phyloP scores from a whole-genome alignment of 2,113 vertebrate species.

The Neogale vison region DNA sequence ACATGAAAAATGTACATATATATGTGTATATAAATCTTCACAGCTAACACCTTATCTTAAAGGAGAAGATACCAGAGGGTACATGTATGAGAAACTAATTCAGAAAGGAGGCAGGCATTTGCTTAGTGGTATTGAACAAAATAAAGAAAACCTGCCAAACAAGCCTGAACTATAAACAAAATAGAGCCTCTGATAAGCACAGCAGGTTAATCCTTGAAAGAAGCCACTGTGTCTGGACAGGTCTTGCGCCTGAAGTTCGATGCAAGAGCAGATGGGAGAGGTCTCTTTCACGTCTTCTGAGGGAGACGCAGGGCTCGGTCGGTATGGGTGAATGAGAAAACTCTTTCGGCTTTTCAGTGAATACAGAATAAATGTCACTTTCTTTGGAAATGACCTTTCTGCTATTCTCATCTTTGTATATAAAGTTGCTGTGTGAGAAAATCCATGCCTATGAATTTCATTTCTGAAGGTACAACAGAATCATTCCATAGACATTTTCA shows the following conservation, averaged over 20 bases:
- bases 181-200: slow-evolving; percentile 42
- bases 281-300: slow-evolving; percentile 62
- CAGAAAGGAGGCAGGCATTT: not conserved
- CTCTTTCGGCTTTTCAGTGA: slow-evolving; percentile 76
- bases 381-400: slow-evolving; percentile 79
- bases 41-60: not conserved
- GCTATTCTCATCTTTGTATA: slow-evolving; percentile 78
- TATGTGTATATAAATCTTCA: not conserved
- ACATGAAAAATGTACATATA: not conserved
- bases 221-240: slow-evolving; percentile 52
- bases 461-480: slow-evolving; percentile 72
- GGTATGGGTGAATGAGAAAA: slow-evolving; percentile 65
- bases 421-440: slow-evolving; percentile 75
- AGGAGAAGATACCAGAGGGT: not conserved
- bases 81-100: not conserved
- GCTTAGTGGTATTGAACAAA: slow-evolving; percentile 30
- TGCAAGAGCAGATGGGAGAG: slow-evolving; percentile 52
- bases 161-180: slow-evolving; percentile 42
- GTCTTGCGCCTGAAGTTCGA: slow-evolving; percentile 52
- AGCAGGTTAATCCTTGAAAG: slow-evolving; percentile 45
- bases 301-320: not conserved
- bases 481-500: slow-evolving; percentile 75
- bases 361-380: slow-evolving; percentile 72
- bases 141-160: slow-evolving; percentile 48
- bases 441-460: slow-evolving; percentile 73